Base-by-base conservation (phyloP, 2,113 vertebrate genomes). In the Grammomys dolichurus region DNA sequence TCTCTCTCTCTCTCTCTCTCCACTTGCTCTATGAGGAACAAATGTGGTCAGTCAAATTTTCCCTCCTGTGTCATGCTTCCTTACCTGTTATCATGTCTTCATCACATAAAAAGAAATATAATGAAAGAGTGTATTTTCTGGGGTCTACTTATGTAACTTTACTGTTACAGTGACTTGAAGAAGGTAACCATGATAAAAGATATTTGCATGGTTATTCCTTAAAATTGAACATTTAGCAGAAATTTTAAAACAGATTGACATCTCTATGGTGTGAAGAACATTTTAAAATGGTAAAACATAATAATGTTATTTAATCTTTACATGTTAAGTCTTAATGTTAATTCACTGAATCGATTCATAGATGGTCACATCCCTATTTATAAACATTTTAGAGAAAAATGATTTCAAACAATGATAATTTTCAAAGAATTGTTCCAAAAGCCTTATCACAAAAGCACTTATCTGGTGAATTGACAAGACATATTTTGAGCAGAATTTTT, bases 351-450 rank as follows among this genome's bases (percentile, higher is more conserved):
- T 28, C 73, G 63, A 91, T 60, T 93, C 16, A 88, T 80, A 90
- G 12, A 91, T 70, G 67, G 69, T 33, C 46, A 69, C 3, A 70
- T 70, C 60, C 65, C n/a, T 75, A 6, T 16, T 26, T 12, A 46
- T 8, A 94, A 22, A 65, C 0, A 24, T 90, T 65, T 63, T 51
- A 60, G 77, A 82, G 40, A 12, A 82, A 93, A 89, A 60, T 67
- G 4, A 1, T 58, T 12, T 78, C 3, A 94, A 97, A 54, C 16
- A 97, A 60, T 1, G 72, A 84, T 94, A 78, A 67, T 77, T 85
- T 92, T 69, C 51, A 94, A 95, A 70, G 43, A 22, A 17, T 81
- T 69, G 40, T 78, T 84, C n/a, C 19, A 67, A 87, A 51, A 26
- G 3, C 1, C 7, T 95, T 90, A 93, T 24, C 36, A 56, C 1